Percentiles rank a stretch among this genome's conserved stretches.
These are phyloP conservation scores for Acleris laterana DNA, from an alignment of 2,888 invertebrate genomes.

Conservation along the genomic window DNA sequence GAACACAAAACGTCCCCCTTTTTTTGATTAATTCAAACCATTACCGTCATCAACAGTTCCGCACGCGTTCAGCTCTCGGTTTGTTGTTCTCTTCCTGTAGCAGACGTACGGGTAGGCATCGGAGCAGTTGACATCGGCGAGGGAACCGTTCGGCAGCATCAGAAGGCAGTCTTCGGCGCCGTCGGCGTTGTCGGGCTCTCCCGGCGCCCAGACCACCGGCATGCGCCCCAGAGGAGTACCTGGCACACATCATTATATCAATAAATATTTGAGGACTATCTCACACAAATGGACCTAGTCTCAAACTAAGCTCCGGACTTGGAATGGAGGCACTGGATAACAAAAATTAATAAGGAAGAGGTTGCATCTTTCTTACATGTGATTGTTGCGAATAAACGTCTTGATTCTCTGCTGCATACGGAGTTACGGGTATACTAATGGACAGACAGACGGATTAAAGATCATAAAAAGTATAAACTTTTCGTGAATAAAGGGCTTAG, in stretches of 20 bases:
- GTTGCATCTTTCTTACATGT: too few species aligned
- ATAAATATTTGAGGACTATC: too few species aligned
- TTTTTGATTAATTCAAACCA: neutral
- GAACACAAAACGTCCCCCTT: too few species aligned
- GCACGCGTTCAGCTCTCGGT: slow-evolving; percentile 41
- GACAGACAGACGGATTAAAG: too few species aligned
- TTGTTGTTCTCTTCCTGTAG: slow-evolving; percentile 41
- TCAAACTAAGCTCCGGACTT: too few species aligned
- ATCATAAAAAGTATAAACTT: too few species aligned
- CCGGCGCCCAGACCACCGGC: slow-evolving; percentile 46
- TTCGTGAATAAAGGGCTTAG: too few species aligned
- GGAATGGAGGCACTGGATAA: neutral
- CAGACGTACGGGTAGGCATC: slow-evolving; percentile 50
- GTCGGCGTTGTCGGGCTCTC: slow-evolving; percentile 48
- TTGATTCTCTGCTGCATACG: too few species aligned
- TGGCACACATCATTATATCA: slow-evolving; percentile 28
- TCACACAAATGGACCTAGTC: too few species aligned
- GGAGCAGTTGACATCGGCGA: slow-evolving; percentile 49
- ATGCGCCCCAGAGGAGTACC: slow-evolving; percentile 48
- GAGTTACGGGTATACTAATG: too few species aligned
- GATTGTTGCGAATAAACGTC: too few species aligned
- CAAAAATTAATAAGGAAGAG: neutral
- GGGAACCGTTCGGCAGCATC: slow-evolving; percentile 43
- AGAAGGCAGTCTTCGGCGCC: slow-evolving; percentile 49
- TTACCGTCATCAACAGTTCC: slow-evolving; percentile 51